These are phyloP conservation scores for Stichopus horrens DNA, from an alignment of 53 echinoderm and acorn worm genomes.

Conservation along the genomic window DNA sequence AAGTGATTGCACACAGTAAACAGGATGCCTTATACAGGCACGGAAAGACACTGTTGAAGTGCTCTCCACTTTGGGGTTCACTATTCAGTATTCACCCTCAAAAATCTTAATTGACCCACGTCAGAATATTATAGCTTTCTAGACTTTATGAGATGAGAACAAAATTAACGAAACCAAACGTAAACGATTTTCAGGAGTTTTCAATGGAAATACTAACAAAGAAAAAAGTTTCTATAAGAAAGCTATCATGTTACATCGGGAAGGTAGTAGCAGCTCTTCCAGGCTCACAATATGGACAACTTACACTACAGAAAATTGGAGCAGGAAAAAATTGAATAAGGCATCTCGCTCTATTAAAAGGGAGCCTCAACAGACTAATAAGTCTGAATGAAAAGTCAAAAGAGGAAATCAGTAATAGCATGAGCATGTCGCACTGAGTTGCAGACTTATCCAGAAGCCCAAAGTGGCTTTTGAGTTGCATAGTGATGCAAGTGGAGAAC, in stretches of 20 bases:
- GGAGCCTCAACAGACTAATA: conserved; percentile 30
- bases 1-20: too few species aligned
- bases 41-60: too few species aligned
- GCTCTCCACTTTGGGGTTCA: too few species aligned
- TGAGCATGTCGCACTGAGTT: neutral
- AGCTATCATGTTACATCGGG: conserved; percentile 30
- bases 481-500: conserved; percentile 51
- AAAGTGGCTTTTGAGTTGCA: conserved; percentile 30
- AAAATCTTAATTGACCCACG: too few species aligned
- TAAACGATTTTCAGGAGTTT: conserved; percentile 23
- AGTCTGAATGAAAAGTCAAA: neutral
- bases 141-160: conserved; percentile 25
- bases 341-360: neutral
- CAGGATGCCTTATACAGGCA: too few species aligned
- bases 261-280: conserved; percentile 40
- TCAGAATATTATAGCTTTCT: too few species aligned
- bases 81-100: too few species aligned
- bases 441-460: neutral
- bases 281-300: conserved; percentile 26
- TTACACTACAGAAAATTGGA: conserved; percentile 31
- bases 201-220: conserved; percentile 30
- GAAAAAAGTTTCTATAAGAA: conserved; percentile 27
- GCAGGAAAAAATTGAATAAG: conserved; percentile 40
- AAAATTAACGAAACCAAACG: conserved; percentile 25
- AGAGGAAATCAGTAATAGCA: neutral